Base-by-base conservation (phyloP, 2,113 vertebrate species). In the Nerophis lumbriciformis region DNA sequence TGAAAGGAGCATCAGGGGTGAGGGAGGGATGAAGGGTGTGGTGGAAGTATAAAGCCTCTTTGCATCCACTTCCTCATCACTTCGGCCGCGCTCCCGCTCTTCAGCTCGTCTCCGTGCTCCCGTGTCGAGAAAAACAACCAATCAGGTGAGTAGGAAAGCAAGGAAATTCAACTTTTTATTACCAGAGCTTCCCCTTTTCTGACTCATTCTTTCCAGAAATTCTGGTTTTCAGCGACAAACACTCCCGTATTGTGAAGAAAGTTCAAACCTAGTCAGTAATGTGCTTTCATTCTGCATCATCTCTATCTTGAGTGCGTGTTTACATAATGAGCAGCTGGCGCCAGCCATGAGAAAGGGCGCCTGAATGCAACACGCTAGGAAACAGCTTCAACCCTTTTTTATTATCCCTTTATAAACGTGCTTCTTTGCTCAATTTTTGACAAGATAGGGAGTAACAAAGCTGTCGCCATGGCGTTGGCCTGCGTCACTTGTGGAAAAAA, bases 11-110 rank as follows among this genome's bases (percentile, higher is more conserved):
- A 0, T 59, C 13, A 12, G 10, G 28, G 16, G 38, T 37, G 63
- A 68, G 70, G 75, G 65, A 71, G 68, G 75, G 66, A 63, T 58
- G 13, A 63, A 62, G 83, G 79, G 81, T 79, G 84, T 72, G 82
- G 77, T 73, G 53, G 44, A 39, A 19, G 38, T 79, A 88, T 85
- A 85, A 83, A 86, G 47, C 68, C 71, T 54, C 14, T 16, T 53
- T 59, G 59, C 71, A 58, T 4, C 45, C 53, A 5, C 56, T 54
- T 68, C 72, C 56, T 6, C 75, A 49, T 71, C 73, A 78, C 65
- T 68, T 2, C 69, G 51, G 63, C 68, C 57, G 62, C 53, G 1
- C 66, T 48, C 44, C 42, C 6, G 51, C 55, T 44, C 61, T 59
- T 5, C 1, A 45, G 42, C 42, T 9, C 0, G 1, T 57, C 38